Conservation (phyloP, 2,888 invertebrate genomes). For the Noctua comes region DNA sequence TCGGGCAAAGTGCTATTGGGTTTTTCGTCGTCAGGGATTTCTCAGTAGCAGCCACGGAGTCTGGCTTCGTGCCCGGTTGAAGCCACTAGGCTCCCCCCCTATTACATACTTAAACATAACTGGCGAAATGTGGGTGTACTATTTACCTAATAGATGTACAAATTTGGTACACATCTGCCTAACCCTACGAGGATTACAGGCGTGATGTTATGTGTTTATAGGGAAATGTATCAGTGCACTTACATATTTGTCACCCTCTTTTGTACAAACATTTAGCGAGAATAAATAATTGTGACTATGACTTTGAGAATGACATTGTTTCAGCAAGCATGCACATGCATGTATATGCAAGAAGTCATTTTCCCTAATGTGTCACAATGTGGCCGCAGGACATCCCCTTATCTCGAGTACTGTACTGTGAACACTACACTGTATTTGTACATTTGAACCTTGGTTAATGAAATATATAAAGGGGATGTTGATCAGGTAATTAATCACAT, state of each 20-base stretch:
- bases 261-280: not conserved
- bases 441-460: slow-evolving; percentile 4
- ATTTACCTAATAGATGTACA: no score
- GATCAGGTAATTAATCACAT: slow-evolving; percentile 35
- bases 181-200: no score
- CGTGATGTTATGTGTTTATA: not conserved
- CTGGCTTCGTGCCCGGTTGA: no score
- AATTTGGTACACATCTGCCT: no score
- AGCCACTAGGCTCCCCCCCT: no score
- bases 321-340: not conserved
- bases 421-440: not conserved
- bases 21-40: no score
- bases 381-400: slow-evolving; percentile 40
- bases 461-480: slow-evolving; percentile 37
- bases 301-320: not conserved
- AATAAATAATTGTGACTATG: not conserved
- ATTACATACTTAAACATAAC: no score
- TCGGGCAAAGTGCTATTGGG: no score
- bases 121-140: no score
- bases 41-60: no score
- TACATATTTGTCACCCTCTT: not conserved
- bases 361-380: slow-evolving; percentile 19
- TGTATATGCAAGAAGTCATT: slow-evolving; percentile 15
- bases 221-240: not conserved
- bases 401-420: slow-evolving; percentile 25